Evolutionary conservation across 1,140 invertebrate genomes (phyloP), one percentile per base, ranked within the genome.

Genomic region (Orchestia grillus): DNA sequence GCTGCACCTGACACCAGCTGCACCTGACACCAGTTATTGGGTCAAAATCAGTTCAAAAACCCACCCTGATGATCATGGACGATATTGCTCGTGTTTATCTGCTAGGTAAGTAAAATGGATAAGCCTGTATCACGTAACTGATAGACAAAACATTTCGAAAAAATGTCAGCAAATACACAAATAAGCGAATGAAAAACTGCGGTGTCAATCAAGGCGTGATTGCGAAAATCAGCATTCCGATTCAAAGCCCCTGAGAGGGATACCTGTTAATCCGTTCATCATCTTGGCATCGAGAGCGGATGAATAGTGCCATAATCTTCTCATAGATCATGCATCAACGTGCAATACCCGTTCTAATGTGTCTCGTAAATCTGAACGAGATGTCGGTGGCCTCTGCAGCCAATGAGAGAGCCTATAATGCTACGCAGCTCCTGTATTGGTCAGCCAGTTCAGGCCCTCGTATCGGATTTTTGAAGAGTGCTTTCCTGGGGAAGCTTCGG

Each of bases 271-370:
- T 91, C 44, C 88, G 41, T 91, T 42, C 19, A 42, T 91, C 88
- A 43, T 91, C 41, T 91, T 28, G 41, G 88, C 36, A 41, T 44
- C 88, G 41, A 91, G 23, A 42, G 42, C 11, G 88, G 87, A 88
- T 88, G 87, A 40, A 40, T 88, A 36, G 40, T 41, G 8, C 88
- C 88, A 91, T 91, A 91, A 91, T 91, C 19, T 42, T 42, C 88
- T 42, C 88, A 42, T 91, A 91, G 41, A 91, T 91, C 88, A 91
- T 42, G 41, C 88, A 91, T 44, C 88, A 91, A 91, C 42, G 88
- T 16, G 88, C 88, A 91, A 42, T 91, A 91, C 44, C n/a, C 41
- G 88, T 44, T 91, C 41, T 91, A 91, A 91, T 42, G 88, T 41
- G 41, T 41, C 6, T 44, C 88, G 88, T 91, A 91, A 91, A 91